Evolutionary conservation across 2,888 invertebrate species (phyloP).

Genomic region (Papilio gigon): DNA sequence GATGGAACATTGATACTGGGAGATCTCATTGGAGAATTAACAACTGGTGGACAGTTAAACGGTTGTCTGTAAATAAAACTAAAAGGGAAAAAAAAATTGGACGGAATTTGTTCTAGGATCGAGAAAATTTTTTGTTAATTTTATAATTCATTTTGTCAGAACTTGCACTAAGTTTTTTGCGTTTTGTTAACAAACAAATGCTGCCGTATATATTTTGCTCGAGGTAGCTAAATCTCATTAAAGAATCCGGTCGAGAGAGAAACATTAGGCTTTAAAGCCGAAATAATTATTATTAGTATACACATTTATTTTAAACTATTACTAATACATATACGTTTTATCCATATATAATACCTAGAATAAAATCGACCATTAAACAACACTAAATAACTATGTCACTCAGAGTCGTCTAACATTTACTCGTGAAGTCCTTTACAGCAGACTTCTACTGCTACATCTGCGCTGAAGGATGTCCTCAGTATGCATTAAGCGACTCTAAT

Average conservation of each 20-base stretch:
- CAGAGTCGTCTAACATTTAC: too few species aligned
- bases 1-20: background rate
- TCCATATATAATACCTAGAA: background rate
- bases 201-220: slow-evolving; percentile 27
- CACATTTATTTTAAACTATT: slow-evolving; percentile 22
- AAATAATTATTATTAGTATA: slow-evolving; percentile 14
- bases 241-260: slow-evolving; percentile 52
- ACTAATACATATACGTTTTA: slow-evolving; percentile 7
- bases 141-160: background rate
- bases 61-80: slow-evolving; percentile 52
- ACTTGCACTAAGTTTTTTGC: background rate
- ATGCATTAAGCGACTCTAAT: too few species aligned
- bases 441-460: too few species aligned
- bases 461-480: too few species aligned
- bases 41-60: background rate
- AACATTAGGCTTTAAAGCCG: slow-evolving; percentile 42
- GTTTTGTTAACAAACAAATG: slow-evolving; percentile 5
- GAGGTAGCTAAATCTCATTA: background rate
- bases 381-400: background rate
- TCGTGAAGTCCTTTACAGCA: too few species aligned
- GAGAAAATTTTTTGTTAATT: slow-evolving; percentile 23
- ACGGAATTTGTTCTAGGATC: slow-evolving; percentile 36
- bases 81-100: slow-evolving; percentile 42
- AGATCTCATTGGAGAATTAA: background rate
- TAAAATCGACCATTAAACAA: slow-evolving; percentile 14